Evolutionary conservation across 37 sponge, comb jelly and placozoan species (phyloP).

Genomic region (Geodia barretti): DNA sequence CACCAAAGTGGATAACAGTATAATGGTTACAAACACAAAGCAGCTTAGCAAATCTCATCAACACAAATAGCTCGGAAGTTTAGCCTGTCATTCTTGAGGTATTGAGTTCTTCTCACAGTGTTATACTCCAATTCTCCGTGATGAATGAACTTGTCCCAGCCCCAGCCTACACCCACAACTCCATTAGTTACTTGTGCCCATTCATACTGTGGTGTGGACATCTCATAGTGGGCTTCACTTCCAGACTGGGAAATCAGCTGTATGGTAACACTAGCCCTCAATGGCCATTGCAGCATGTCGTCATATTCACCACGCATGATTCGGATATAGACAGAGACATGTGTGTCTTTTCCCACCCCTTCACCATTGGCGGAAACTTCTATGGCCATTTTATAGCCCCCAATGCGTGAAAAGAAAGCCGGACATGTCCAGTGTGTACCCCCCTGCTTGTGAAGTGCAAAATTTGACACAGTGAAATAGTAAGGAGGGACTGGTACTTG

Average conservation of each 20-base stretch:
- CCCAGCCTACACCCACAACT: slow-evolving; percentile 11
- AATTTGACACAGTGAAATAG: slow-evolving; percentile 3
- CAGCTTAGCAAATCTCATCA: too few species aligned
- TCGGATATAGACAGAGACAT: slow-evolving; percentile 14
- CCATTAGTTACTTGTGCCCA: slow-evolving; percentile 6
- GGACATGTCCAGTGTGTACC: slow-evolving; percentile 5
- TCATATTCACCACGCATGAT: slow-evolving; percentile 20
- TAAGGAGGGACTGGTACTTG: slow-evolving; percentile 8
- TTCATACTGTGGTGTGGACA: slow-evolving; percentile 11
- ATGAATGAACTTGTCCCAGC: slow-evolving; percentile 9
- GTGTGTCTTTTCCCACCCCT: background rate
- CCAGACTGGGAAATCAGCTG: slow-evolving; percentile 6
- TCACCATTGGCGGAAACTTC: slow-evolving; percentile 15
- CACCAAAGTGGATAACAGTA: too few species aligned
- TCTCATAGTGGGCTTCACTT: slow-evolving; percentile 7
- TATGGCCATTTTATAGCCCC: slow-evolving; percentile 12
- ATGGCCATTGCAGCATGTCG: background rate
- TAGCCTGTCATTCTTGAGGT: slow-evolving; percentile 12
- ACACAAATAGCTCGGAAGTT: slow-evolving; percentile 9
- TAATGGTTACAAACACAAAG: too few species aligned
- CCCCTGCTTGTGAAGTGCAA: background rate
- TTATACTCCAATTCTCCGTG: background rate
- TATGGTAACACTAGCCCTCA: slow-evolving; percentile 1
- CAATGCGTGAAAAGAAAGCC: background rate
- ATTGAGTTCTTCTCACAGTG: background rate